These are phyloP conservation scores for Amblyjoppa proteus DNA, from an alignment of 2,888 invertebrate genomes.

Conservation along the genomic window DNA sequence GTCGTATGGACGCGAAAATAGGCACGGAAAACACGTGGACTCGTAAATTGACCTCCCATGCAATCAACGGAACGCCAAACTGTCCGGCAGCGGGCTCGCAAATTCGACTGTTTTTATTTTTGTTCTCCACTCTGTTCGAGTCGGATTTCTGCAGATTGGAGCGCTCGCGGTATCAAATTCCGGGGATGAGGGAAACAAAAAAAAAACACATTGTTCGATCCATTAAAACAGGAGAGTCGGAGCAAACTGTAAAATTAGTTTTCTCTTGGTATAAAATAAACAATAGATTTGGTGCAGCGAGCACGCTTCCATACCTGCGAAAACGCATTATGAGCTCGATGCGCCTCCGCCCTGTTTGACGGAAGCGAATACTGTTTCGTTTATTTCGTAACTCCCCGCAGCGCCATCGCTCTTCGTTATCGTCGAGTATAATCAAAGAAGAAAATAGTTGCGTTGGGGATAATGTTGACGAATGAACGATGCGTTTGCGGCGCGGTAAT, in stretches of 20 bases:
- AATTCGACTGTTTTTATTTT: background rate
- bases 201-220: background rate
- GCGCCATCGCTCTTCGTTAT: background rate
- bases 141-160: background rate
- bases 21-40: background rate
- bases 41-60: conserved; percentile 15
- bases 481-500: conserved; percentile 1
- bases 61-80: conserved; percentile 1
- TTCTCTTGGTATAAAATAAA: background rate
- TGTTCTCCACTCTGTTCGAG: background rate
- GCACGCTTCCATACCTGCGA: background rate
- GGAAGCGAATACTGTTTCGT: background rate
- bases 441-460: background rate
- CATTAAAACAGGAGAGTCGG: background rate
- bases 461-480: conserved; percentile 27
- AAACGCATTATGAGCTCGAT: background rate
- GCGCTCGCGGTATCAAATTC: background rate
- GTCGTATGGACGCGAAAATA: conserved; percentile 13
- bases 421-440: background rate
- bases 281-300: background rate
- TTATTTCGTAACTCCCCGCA: background rate
- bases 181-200: background rate
- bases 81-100: background rate
- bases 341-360: background rate
- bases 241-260: background rate